Evolutionary conservation across 2,113 vertebrate genomes (phyloP).

Genomic region (Monopterus albus): DNA sequence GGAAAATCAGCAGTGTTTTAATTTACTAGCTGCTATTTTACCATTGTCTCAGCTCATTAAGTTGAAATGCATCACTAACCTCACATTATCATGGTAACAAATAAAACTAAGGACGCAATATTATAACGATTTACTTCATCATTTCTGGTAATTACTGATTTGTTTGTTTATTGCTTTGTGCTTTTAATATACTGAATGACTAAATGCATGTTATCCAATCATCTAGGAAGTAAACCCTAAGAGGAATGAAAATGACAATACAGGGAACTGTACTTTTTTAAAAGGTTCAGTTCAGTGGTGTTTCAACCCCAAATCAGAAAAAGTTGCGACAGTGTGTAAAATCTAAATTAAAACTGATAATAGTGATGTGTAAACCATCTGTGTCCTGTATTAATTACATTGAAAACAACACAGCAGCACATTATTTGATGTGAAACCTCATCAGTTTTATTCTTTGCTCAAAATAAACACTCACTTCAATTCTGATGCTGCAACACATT

Average conservation of each 20-base stretch:
- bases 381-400: no score
- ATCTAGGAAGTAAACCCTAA: constrained; percentile 7
- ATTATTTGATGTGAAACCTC: no score
- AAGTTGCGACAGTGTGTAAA: no score
- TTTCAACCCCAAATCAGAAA: no score
- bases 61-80: constrained; percentile 57
- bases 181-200: constrained; percentile 16
- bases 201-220: constrained; percentile 36
- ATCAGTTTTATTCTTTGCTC: no score
- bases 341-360: no score
- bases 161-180: constrained; percentile 39
- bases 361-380: no score
- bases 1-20: constrained; percentile 63
- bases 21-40: constrained; percentile 66
- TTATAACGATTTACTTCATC: constrained; percentile 51
- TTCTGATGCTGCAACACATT: no score
- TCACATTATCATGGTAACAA: constrained; percentile 67
- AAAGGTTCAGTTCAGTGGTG: no score
- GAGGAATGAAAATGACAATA: constrained; percentile 14
- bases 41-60: constrained; percentile 66
- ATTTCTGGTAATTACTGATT: constrained; percentile 53
- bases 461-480: no score
- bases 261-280: no score
- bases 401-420: no score
- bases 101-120: constrained; percentile 58